A percentile compares a stretch with the other conserved stretches of the same genome.
Conservation (phyloP, 2,888 invertebrate species). For the Cephalotes varians region DNA sequence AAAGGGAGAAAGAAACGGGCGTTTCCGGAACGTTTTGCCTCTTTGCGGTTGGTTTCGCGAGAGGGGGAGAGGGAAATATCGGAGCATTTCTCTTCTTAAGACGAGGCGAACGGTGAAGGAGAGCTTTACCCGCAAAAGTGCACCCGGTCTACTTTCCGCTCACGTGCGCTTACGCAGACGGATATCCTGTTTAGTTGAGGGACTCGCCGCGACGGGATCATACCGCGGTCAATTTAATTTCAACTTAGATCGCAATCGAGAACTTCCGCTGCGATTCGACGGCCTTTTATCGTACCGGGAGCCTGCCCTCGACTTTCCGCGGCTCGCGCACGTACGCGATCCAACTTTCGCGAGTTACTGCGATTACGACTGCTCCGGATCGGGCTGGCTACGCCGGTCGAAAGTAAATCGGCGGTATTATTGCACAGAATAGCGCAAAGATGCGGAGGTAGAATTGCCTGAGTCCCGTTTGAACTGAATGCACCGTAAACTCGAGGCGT, state of each 20-base stretch:
- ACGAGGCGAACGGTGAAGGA: slow-evolving; percentile 4
- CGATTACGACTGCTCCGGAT: slow-evolving; percentile 59
- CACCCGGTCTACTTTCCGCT: slow-evolving; percentile 65
- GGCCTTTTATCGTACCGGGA: slow-evolving; percentile 58
- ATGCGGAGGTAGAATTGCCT: slow-evolving; percentile 10
- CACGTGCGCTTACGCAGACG: slow-evolving; percentile 64
- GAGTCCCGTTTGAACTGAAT: slow-evolving; percentile 16
- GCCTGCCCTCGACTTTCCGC: slow-evolving; percentile 7
- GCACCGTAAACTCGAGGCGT: slow-evolving; percentile 12
- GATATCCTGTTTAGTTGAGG: slow-evolving; percentile 58
- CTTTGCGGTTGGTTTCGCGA: slow-evolving; percentile 15
- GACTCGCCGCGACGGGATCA: slow-evolving; percentile 58
- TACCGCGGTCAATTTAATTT: slow-evolving; percentile 73
- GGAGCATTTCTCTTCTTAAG: slow-evolving; percentile 24
- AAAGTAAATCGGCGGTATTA: slow-evolving; percentile 48
- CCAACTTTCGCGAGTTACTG: slow-evolving; percentile 40
- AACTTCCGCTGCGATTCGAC: slow-evolving; percentile 55
- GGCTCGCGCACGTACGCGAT: slow-evolving; percentile 51
- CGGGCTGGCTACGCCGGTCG: slow-evolving; percentile 26
- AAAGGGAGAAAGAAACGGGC: not conserved
- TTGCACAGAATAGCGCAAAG: slow-evolving; percentile 17
- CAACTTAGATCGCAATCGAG: slow-evolving; percentile 68
- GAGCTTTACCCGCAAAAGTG: slow-evolving; percentile 41
- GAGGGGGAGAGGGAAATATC: slow-evolving; percentile 21
- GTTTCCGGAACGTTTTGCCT: slow-evolving; percentile 48